Evolutionary conservation across 1,140 invertebrate species (phyloP).

Genomic region (Pogonus chalceus): DNA sequence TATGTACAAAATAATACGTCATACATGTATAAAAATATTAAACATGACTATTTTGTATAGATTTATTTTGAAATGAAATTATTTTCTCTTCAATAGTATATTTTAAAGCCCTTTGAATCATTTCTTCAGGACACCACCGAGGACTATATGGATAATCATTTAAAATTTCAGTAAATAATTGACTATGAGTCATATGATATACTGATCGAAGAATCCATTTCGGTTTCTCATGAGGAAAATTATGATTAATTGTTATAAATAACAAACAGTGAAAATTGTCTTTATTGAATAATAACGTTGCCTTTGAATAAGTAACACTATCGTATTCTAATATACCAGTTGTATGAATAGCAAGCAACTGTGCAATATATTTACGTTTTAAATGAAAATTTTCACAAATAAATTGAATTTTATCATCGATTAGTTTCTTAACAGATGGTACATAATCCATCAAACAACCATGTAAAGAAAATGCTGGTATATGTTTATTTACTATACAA

Average conservation of each 20-base stretch:
- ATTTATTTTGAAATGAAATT: neutral
- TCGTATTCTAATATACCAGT: conserved; percentile 31
- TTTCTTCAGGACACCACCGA: conserved; percentile 11
- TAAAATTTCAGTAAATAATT: conserved; percentile 17
- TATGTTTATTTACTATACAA: conserved; percentile 14
- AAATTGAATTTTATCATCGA: conserved; percentile 22
- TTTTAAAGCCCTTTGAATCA: conserved; percentile 2
- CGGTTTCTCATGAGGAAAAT: conserved; percentile 30
- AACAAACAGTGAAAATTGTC: conserved; percentile 28
- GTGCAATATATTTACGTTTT: conserved; percentile 27
- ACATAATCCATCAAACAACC: conserved; percentile 25
- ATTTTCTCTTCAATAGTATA: neutral
- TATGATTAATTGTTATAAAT: conserved; percentile 23
- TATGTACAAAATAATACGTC: too few species aligned
- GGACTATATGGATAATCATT: conserved; percentile 25
- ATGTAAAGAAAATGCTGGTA: conserved; percentile 24
- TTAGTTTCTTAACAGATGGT: conserved; percentile 17
- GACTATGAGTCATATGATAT: conserved; percentile 23
- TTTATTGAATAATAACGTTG: conserved; percentile 24
- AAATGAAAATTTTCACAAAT: conserved; percentile 22
- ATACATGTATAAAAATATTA: neutral
- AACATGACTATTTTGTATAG: neutral
- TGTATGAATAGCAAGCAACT: conserved; percentile 22
- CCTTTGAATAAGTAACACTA: conserved; percentile 23
- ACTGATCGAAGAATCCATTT: conserved; percentile 25